Base-by-base conservation (phyloP, 1,140 invertebrate genomes). In the Mya arenaria region DNA sequence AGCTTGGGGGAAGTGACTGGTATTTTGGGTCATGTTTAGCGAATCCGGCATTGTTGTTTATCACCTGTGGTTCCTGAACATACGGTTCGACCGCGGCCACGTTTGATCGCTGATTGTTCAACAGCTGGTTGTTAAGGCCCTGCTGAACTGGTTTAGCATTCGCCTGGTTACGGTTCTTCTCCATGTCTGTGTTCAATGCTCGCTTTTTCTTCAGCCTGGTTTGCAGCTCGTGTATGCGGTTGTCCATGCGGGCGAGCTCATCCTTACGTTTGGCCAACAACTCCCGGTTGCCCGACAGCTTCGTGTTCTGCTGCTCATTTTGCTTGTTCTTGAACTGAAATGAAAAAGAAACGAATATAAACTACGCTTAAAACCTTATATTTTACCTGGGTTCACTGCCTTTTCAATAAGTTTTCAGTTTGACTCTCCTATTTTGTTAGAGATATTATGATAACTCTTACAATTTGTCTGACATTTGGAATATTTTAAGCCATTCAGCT, bases 11-110 rank as follows among this genome's bases (percentile, higher is more conserved):
- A 90, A 98, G 94, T 25, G 97, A 97, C 93, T 98, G 97, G 94
- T 98, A 98, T 92, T 98, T 98, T 0, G 97, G 96, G 92, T 98
- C 97, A 63, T 96, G 96, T 92, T 98, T 98, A 86, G 95, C 96
- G n/a, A 95, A 93, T 3, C 90, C 90, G 85, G 94, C 94, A 78
- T 92, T 84, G 81, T 90, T 89, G 19, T 89, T 63, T 58, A 92
- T 91, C 71, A 91, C 90, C 65, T 88, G 85, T 0, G 83, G 52
- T 15, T 73, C 44, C 48, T 87, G 97, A 88, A 97, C 84, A 48
- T 90, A 97, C 0, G 97, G 97, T 89, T 98, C 97, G 1, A 98
- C 96, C 8, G 97, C 96, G 1, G 97, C 97, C 65, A 98, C 95
- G 84, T 91, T 93, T 63, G 86, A 65, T 32, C 68, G 63, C 69